Conservation (phyloP, 2,113 vertebrate species). For the Myotis brandtii region DNA sequence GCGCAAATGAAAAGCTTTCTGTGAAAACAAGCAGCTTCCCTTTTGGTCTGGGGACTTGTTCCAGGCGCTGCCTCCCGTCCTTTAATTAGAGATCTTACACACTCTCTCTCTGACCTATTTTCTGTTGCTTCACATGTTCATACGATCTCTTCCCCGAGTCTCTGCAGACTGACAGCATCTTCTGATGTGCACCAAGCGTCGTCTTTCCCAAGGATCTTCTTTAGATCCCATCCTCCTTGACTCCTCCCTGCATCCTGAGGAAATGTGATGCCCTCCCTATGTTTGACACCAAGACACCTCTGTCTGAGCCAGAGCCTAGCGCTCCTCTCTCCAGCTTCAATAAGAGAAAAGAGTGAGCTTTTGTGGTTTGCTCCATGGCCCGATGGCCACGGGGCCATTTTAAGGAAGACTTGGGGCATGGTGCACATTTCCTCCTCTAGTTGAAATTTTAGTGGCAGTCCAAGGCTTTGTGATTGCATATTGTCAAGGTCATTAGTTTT, state of each 20-base stretch:
- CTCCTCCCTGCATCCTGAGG: not conserved
- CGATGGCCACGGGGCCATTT: not conserved
- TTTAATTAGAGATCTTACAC: slow-evolving; percentile 27
- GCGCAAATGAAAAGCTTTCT: slow-evolving; percentile 16
- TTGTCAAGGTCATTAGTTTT: slow-evolving; percentile 4
- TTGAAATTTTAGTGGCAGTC: not conserved
- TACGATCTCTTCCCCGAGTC: not conserved
- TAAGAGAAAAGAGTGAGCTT: not conserved
- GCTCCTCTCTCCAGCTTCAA: not conserved
- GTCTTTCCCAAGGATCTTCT: not conserved
- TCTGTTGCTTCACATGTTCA: not conserved
- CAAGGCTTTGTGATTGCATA: not conserved
- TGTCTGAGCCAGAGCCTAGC: not conserved
- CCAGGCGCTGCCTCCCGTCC: not conserved
- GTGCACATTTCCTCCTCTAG: not conserved
- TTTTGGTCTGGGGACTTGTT: not conserved
- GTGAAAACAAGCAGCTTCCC: not conserved
- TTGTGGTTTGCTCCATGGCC: not conserved
- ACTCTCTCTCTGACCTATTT: not conserved
- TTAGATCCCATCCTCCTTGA: not conserved
- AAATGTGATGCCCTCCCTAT: not conserved
- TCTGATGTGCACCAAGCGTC: not conserved
- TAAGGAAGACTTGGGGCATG: not conserved
- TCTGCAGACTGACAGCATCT: not conserved
- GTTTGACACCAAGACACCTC: not conserved